Conservation (phyloP, 2,888 invertebrate genomes). For the Andrena fulva region DNA sequence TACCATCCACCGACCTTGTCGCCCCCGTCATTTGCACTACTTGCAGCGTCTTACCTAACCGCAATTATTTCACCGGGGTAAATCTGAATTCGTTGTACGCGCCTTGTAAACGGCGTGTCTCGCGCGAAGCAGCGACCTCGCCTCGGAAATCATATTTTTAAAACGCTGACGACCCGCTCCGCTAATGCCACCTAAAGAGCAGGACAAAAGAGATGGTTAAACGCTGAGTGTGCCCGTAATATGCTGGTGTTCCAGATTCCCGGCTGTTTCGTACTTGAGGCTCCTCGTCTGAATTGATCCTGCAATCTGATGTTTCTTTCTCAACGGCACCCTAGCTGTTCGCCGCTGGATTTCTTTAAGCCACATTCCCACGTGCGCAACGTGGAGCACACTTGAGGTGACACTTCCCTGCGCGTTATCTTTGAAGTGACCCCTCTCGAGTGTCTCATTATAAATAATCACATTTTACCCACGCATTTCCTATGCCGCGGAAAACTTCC, state of each 20-base stretch:
- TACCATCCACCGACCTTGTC: constrained; percentile 69
- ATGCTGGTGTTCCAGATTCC: background rate
- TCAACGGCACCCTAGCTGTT: background rate
- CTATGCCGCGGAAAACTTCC: no score
- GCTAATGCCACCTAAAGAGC: constrained; percentile 12
- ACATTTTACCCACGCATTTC: no score
- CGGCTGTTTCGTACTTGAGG: constrained; percentile 6
- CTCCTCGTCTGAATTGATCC: background rate
- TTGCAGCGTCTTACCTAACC: constrained; percentile 62
- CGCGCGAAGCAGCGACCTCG: constrained; percentile 37
- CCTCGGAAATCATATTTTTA: constrained; percentile 34
- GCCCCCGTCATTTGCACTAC: constrained; percentile 61
- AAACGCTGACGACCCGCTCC: constrained; percentile 15
- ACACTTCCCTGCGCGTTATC: no score
- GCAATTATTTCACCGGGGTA: constrained; percentile 57
- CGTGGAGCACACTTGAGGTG: no score
- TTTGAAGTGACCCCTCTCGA: no score
- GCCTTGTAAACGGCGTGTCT: constrained; percentile 33
- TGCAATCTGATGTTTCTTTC: background rate
- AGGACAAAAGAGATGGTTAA: background rate
- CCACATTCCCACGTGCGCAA: no score
- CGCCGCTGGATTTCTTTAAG: no score
- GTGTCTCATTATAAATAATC: no score
- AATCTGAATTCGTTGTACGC: constrained; percentile 47
- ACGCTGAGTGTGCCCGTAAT: background rate